Evolutionary conservation across 2,113 vertebrate genomes (phyloP).

Genomic region (Corydoras maculifer): DNA sequence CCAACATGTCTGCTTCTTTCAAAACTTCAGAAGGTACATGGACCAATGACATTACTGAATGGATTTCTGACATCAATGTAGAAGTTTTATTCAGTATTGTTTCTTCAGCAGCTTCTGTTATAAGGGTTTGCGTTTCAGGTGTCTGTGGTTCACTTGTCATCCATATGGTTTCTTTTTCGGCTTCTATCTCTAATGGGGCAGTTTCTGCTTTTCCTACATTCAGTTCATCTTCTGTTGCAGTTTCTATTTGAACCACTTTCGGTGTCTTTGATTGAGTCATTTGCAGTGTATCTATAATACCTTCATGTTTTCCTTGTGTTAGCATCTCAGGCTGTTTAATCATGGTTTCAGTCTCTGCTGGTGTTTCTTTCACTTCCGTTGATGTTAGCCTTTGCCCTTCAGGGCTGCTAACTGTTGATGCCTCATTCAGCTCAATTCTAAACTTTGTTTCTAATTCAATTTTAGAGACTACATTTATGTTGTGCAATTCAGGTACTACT

Average conservation of each 20-base stretch:
- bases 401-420: background rate
- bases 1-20: background rate
- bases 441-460: conserved; percentile 5
- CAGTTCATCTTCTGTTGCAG: background rate
- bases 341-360: conserved; percentile 1
- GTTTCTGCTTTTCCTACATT: background rate
- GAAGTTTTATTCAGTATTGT: background rate
- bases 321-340: conserved; percentile 8
- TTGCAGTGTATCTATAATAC: conserved; percentile 1
- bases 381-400: background rate
- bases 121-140: no score
- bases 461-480: conserved; percentile 7
- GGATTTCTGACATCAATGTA: background rate
- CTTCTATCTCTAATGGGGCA: background rate
- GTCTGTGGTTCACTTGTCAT: background rate
- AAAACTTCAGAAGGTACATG: background rate
- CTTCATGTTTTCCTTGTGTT: conserved; percentile 12
- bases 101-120: background rate
- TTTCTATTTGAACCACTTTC: conserved; percentile 13
- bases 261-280: conserved; percentile 10
- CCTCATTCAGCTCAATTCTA: background rate
- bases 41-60: background rate
- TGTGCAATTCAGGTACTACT: background rate
- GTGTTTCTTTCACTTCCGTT: background rate
- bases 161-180: background rate